Evolutionary conservation across 2,113 vertebrate genomes (phyloP), one percentile per base, ranked within the genome.

Genomic region (Notarius quadriscutis): DNA sequence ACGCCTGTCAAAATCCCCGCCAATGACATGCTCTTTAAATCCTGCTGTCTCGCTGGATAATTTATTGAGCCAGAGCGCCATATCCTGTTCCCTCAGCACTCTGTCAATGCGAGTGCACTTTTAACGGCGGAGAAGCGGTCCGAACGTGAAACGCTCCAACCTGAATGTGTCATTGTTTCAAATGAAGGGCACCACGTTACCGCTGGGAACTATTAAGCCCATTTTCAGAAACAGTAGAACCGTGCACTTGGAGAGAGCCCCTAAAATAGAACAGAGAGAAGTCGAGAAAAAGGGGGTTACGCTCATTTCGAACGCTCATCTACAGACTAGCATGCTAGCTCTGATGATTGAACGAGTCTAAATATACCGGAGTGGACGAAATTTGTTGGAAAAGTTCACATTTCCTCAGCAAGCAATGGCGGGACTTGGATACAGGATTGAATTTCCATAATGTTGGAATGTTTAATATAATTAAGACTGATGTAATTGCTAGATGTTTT

Each of bases 101-200:
- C 90, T 90, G 93, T 93, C 93, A 91, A 80, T 48, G 89, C 89
- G 88, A 89, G 90, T 89, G 86, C 89, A 90, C 85, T 87, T 86
- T 88, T 78, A 89, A 86, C 88, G 77, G 53, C 85, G 83, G 81
- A 81, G 87, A 91, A 91, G 88, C 88, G 82, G 84, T 86, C 81
- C 80, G 91, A 87, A 90, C 83, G 91, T 87, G 91, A 93, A 92
- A 88, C 92, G 89, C 89, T 94, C 92, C 94, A 95, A 93, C 93
- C 94, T 94, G 93, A 95, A 94, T 95, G 94, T 95, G 94, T 94
- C 95, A 95, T 95, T 95, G 94, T 94, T 94, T 93, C 91, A 95
- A 91, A 95, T 94, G 95, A 95, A 95, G 94, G 94, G 92, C 92
- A 94, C 89, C 84, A 90, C 86, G 84, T 84, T 87, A 90, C 93